Evolutionary conservation across 2,888 invertebrate species (phyloP).

Genomic region (Mamestra brassicae): DNA sequence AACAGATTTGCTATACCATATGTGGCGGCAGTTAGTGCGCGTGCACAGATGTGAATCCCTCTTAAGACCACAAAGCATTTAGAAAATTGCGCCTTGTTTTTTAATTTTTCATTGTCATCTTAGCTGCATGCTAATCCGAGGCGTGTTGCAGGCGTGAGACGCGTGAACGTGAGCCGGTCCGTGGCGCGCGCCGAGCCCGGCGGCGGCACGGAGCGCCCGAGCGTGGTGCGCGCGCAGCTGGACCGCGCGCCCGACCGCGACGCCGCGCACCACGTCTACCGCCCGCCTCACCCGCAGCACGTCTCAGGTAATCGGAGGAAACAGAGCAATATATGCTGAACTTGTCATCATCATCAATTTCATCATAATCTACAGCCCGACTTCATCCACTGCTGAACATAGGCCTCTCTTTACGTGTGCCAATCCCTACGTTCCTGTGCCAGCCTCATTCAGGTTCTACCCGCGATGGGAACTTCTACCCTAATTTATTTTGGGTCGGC

Average conservation of each 20-base stretch:
- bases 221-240: conserved; percentile 88
- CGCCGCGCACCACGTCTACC: conserved; percentile 84
- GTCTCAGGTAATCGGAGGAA: conserved; percentile 81
- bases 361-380: neutral
- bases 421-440: neutral
- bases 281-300: conserved; percentile 85
- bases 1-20: no score
- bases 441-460: neutral
- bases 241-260: conserved; percentile 88
- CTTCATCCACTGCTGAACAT: neutral
- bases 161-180: conserved; percentile 77
- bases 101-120: conserved; percentile 20
- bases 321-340: conserved; percentile 13
- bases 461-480: neutral
- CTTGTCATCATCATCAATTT: no score
- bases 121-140: conserved; percentile 64
- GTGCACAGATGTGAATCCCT: no score
- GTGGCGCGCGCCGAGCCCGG: conserved; percentile 72
- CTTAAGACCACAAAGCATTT: neutral
- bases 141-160: conserved; percentile 83
- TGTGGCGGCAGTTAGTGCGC: no score
- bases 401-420: neutral
- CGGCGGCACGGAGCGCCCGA: conserved; percentile 87
- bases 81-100: neutral
- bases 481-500: neutral